These are phyloP conservation scores for Semnornis frantzii DNA, from an alignment of 2,113 vertebrate genomes.

Conservation along the genomic window DNA sequence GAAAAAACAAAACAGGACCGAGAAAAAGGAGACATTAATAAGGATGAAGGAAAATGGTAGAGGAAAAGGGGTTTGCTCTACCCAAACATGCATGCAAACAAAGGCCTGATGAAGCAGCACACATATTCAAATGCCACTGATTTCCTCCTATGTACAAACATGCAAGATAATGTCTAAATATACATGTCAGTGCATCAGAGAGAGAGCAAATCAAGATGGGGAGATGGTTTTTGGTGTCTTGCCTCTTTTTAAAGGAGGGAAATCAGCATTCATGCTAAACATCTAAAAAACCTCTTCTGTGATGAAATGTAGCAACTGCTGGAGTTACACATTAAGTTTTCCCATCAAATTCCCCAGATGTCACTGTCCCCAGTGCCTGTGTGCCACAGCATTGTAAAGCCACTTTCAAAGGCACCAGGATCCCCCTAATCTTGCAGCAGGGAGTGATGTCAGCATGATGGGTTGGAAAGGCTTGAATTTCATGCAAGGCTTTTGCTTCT, in stretches of 20 bases:
- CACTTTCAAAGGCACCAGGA: background rate
- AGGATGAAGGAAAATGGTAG: background rate
- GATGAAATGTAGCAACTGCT: background rate
- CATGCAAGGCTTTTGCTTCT: background rate
- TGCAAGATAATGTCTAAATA: background rate
- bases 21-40: slow-evolving; percentile 14
- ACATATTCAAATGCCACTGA: background rate
- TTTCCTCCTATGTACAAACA: background rate
- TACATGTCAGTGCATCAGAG: background rate
- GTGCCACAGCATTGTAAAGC: background rate
- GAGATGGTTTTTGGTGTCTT: background rate
- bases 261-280: background rate
- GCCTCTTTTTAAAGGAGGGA: background rate
- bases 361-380: background rate
- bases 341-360: background rate
- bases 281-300: background rate
- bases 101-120: slow-evolving; percentile 3
- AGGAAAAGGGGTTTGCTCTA: background rate
- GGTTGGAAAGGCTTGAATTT: background rate
- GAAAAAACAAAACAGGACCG: background rate
- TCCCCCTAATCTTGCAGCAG: background rate
- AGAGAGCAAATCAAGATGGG: background rate
- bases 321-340: background rate
- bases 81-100: background rate
- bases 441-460: background rate